A percentile compares a stretch with the other conserved stretches of the same genome.
These are phyloP conservation scores for Hirundo rustica DNA, from an alignment of 2,797 vertebrate genomes.

Conservation along the genomic window DNA sequence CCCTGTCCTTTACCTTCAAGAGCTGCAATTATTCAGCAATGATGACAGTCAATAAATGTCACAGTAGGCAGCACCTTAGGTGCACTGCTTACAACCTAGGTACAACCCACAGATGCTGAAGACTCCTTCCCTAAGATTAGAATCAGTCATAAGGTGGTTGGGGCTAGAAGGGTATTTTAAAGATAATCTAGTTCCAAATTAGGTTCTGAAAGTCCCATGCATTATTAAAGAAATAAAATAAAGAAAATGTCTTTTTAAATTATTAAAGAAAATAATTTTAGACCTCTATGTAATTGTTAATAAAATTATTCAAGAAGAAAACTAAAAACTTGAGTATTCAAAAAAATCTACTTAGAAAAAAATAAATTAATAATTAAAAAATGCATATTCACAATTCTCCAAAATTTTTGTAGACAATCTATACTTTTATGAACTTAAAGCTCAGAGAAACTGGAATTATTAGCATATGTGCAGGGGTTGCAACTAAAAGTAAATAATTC, in stretches of 20 bases:
- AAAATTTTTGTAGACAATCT: neutral
- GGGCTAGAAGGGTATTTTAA: neutral
- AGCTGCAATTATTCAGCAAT: neutral
- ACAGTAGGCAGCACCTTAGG: neutral
- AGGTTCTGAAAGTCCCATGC: neutral
- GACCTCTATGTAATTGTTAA: neutral
- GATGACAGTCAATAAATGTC: accelerated
- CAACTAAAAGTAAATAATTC: neutral
- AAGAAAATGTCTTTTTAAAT: neutral
- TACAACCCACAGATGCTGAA: neutral
- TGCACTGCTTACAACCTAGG: neutral
- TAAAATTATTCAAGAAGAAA: neutral
- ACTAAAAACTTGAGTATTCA: neutral
- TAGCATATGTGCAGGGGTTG: neutral
- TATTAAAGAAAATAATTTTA: neutral
- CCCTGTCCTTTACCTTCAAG: accelerated
- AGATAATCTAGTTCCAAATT: neutral
- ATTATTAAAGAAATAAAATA: neutral
- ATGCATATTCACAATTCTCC: neutral
- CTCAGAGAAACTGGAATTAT: neutral
- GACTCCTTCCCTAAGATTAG: neutral
- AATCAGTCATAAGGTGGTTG: neutral
- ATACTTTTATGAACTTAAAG: neutral
- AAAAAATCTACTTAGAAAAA: neutral
- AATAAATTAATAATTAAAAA: neutral